These are phyloP conservation scores for Drosophila koepferae DNA, from an alignment of 2,888 invertebrate genomes.

Conservation along the genomic window DNA sequence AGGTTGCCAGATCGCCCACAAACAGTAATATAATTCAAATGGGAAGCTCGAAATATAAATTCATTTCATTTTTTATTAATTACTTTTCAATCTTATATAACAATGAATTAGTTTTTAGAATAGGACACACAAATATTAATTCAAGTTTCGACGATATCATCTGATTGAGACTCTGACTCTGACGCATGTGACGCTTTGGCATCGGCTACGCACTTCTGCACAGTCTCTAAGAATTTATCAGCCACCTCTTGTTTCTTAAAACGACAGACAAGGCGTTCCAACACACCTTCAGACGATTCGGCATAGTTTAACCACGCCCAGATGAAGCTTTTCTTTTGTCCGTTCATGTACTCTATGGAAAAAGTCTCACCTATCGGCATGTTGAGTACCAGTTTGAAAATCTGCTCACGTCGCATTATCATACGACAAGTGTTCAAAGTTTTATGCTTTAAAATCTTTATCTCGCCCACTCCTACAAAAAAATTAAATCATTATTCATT, in stretches of 20 bases:
- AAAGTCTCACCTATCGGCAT: slow-evolving; percentile 88
- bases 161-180: background rate
- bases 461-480: slow-evolving; percentile 90
- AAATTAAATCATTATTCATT: background rate
- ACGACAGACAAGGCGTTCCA: slow-evolving; percentile 92
- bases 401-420: slow-evolving; percentile 95
- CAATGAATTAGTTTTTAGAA: slow-evolving; percentile 33
- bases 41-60: background rate
- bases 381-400: slow-evolving; percentile 92
- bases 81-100: slow-evolving; percentile 29
- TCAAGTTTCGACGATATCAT: slow-evolving; percentile 19
- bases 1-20: slow-evolving; percentile 9
- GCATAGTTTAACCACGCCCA: slow-evolving; percentile 92
- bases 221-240: slow-evolving; percentile 86
- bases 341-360: slow-evolving; percentile 88
- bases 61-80: slow-evolving; percentile 25
- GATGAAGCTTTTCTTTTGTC: slow-evolving; percentile 90
- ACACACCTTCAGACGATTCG: slow-evolving; percentile 87
- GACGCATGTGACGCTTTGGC: slow-evolving; percentile 18
- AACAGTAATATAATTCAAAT: background rate
- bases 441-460: slow-evolving; percentile 93
- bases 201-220: slow-evolving; percentile 85
- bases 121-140: slow-evolving; percentile 26
- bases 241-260: slow-evolving; percentile 90
- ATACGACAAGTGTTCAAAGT: slow-evolving; percentile 90